Base-by-base conservation (phyloP, 2,888 invertebrate genomes). In the Amphipoea lucens region DNA sequence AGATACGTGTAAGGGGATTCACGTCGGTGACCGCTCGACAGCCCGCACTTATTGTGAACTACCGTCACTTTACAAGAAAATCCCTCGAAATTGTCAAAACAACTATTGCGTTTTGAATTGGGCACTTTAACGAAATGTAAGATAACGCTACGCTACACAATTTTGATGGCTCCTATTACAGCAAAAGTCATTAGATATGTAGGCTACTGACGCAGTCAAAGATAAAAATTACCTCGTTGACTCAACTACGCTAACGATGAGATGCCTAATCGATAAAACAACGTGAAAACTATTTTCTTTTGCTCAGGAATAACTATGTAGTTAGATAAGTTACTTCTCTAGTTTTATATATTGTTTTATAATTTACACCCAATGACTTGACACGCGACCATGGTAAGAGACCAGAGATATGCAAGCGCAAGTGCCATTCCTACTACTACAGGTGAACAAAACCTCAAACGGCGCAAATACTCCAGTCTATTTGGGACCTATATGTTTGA, bases 1-100 rank as follows among this genome's bases (percentile, higher is more conserved):
- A 89, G 87, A 92, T 90, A 85, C 81, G 85, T 90, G 90, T 88
- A 90, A 91, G 89, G 90, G 92, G 91, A 89, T 92, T 91, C 90
- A 87, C 85, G 86, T 88, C 88, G 90, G 82, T 89, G 91, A 89
- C 90, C 80, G 73, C 62, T 88, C 87, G 90, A 90, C 87, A 87
- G 89, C 90, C 89, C 85, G 87, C 85, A 86, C 87, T 92, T 93
- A 93, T 90, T 88, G 89, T 89, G 83, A 84, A 86, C 86, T 87
- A 89, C 81, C 79, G 82, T 90, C 88, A 90, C 88, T 90, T 91
- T 92, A 92, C 85, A 87, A 87, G 88, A 88, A 92, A 94, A 94
- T 92, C 92, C 91, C 89, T 82, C 74, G 86, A 90, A 91, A 93
- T 92, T 87, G 90, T 90, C 88, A 76, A 82, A 87, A 91, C 82